phyloP scores from a whole-genome alignment of 2,113 vertebrate genomes.

The Campylomormyrus tamandua region DNA sequence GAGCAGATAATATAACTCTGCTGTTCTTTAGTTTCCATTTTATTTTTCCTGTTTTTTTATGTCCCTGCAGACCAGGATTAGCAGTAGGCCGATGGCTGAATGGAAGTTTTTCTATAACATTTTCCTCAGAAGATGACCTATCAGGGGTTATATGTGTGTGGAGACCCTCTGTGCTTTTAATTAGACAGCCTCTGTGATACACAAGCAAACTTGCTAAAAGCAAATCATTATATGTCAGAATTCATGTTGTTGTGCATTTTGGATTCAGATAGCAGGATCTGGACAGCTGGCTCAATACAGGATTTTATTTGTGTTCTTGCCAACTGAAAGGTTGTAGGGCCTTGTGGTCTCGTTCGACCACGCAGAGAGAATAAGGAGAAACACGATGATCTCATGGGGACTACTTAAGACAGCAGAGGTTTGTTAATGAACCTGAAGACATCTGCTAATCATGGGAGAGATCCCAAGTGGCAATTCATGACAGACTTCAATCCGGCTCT shows the following conservation, averaged over 20 bases:
- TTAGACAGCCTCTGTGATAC: not conserved
- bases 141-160: not conserved
- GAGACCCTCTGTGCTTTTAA: not conserved
- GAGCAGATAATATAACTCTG: not conserved
- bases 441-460: too few species aligned
- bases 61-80: not conserved
- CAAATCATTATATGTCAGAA: not conserved
- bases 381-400: too few species aligned
- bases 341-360: too few species aligned
- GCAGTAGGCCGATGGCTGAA: not conserved
- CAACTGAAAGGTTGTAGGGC: too few species aligned
- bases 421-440: too few species aligned
- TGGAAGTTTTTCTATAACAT: not conserved
- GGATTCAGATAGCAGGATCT: too few species aligned
- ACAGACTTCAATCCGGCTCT: too few species aligned
- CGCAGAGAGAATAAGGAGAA: too few species aligned
- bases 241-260: not conserved
- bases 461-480: too few species aligned
- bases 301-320: too few species aligned
- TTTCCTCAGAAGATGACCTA: not conserved
- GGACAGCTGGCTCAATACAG: too few species aligned
- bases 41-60: not conserved
- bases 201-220: not conserved
- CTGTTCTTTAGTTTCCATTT: not conserved
- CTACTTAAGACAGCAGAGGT: too few species aligned